A percentile compares a stretch with the other conserved stretches of the same genome.
phyloP scores from a whole-genome alignment of 1,140 invertebrate species.

The Drosophila jambulina region DNA sequence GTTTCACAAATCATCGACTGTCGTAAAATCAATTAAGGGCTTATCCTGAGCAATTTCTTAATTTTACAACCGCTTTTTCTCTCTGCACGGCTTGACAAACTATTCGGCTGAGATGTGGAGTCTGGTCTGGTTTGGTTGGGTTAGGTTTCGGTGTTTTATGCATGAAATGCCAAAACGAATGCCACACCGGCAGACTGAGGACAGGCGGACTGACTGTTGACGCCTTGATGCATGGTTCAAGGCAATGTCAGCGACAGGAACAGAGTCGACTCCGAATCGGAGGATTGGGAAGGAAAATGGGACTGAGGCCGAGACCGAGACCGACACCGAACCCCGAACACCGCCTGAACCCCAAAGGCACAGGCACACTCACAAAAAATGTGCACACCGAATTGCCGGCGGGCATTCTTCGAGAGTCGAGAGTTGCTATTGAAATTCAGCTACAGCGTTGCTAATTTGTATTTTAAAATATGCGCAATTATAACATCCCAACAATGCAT shows the following conservation, averaged over 20 bases:
- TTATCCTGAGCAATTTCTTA: background rate
- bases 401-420: conserved; percentile 36
- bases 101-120: conserved; percentile 43
- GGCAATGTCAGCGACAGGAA: conserved; percentile 57
- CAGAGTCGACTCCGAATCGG: conserved; percentile 6
- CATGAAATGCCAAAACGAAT: conserved; percentile 76
- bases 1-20: no score
- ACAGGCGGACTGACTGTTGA: conserved; percentile 58
- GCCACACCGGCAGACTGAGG: conserved; percentile 52
- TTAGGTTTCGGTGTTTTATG: conserved; percentile 57
- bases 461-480: conserved; percentile 84
- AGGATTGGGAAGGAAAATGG: conserved; percentile 12
- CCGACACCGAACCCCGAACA: conserved; percentile 3
- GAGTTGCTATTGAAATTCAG: conserved; percentile 72
- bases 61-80: background rate
- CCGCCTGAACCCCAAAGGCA: conserved; percentile 50
- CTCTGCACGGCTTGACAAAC: conserved; percentile 66
- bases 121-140: conserved; percentile 36
- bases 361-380: conserved; percentile 61
- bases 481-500: conserved; percentile 71
- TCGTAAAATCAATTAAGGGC: no score
- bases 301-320: conserved; percentile 1
- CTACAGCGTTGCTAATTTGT: conserved; percentile 84
- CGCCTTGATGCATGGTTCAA: conserved; percentile 77
- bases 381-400: conserved; percentile 40